Base-by-base conservation (phyloP, 2,888 invertebrate genomes). In the Diogma glabrata region DNA sequence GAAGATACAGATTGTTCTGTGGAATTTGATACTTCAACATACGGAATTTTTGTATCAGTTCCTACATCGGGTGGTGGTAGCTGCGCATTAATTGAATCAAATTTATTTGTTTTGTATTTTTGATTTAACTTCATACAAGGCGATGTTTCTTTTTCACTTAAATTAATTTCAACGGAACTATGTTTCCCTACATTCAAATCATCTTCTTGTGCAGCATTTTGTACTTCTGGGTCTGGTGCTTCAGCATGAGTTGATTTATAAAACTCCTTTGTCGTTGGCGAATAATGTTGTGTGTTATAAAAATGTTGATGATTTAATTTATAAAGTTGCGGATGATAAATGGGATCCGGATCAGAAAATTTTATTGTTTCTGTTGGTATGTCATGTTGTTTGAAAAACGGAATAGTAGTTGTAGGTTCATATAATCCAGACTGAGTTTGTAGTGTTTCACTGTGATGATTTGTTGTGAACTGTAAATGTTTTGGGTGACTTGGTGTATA, bases 261-360 rank as follows among this genome's bases (percentile, higher is more conserved):
- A 14, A 22, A 43, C 23, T 43, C 43, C n/a, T n/a, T n/a, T n/a
- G n/a, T n/a, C n/a, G n/a, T n/a, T n/a, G n/a, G n/a, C n/a, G n/a
- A n/a, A 24, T 24, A 9, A 24, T 54, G 46, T 38, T 54, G 14
- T 30, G 47, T 19, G n/a, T 19, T 30, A 24, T 24, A 7, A 24
- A 19, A 14, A 7, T 38, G 6, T 36, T 22, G 53, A 52, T 38
- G 51, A 43, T 36, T 48, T 38, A 40, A 51, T 51, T 16, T 51
- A 45, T 50, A 43, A 50, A 49, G 14, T 3, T 46, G 38, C 1
- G 55, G 53, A 52, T 57, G 58, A 54, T 72, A 73, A 30, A 73
- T 59, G 5, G 75, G 74, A 67, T 75, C 75, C 19, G 70, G 67
- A 55, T 75, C 73, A 0, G 75, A 75, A 57, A 70, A 75, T 47